These are phyloP conservation scores for Tenualosa ilisha DNA, from an alignment of 2,797 vertebrate genomes.

Conservation along the genomic window DNA sequence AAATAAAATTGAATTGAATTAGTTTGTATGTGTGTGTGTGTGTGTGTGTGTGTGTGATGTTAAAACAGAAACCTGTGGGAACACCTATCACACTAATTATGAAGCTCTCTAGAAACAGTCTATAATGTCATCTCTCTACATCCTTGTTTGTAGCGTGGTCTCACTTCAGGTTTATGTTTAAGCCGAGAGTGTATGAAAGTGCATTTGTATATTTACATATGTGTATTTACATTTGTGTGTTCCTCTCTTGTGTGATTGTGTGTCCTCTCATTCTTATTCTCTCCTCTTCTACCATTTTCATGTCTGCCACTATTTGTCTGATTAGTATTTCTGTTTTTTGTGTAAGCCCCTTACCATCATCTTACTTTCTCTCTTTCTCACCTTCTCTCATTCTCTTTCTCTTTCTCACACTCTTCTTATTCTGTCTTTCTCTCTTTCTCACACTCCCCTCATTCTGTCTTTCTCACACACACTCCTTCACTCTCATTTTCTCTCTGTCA, in stretches of 20 bases:
- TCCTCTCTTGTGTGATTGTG: neutral
- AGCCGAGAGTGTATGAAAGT: neutral
- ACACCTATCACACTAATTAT: no score
- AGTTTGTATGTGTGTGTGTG: no score
- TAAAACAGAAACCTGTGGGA: no score
- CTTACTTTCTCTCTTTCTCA: neutral
- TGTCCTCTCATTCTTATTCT: neutral
- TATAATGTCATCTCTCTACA: no score
- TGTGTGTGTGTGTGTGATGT: no score
- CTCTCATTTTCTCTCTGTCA: neutral
- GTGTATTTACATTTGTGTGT: no score
- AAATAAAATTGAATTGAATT: no score
- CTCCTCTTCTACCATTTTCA: no score
- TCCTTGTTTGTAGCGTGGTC: no score
- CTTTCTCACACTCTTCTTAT: neutral
- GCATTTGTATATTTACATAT: neutral
- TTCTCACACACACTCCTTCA: neutral
- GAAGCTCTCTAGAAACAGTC: no score
- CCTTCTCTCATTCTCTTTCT: neutral
- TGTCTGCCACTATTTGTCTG: neutral
- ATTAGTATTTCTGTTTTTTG: no score
- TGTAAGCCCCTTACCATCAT: neutral
- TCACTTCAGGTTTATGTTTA: no score
- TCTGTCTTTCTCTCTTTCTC: neutral
- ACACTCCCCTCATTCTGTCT: neutral